These are phyloP conservation scores for Acromyrmex charruanus DNA, from an alignment of 1,140 invertebrate species.

Conservation along the genomic window DNA sequence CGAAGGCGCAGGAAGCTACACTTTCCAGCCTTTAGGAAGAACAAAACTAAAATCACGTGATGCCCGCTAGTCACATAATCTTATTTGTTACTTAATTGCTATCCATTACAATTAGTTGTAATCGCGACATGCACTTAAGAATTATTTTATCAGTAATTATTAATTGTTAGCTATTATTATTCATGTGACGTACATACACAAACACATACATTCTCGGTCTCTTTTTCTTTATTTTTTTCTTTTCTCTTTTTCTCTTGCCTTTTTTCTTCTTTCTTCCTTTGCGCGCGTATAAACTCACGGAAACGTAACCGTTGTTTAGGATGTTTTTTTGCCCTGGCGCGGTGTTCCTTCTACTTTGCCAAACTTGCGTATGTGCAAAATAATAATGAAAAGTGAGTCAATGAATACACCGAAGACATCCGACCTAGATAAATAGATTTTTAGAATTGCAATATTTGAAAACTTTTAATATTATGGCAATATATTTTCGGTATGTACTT, in stretches of 20 bases:
- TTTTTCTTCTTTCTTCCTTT: background rate
- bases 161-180: conserved; percentile 51
- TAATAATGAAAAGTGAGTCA: conserved; percentile 18
- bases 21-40: conserved; percentile 84
- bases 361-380: conserved; percentile 49
- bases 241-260: background rate
- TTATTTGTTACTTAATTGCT: conserved; percentile 71
- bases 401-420: conserved; percentile 44
- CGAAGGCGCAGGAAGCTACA: conserved; percentile 84
- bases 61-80: conserved; percentile 74
- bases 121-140: conserved; percentile 68
- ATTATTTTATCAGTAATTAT: conserved; percentile 57
- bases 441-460: conserved; percentile 41
- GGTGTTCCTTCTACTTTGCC: conserved; percentile 65
- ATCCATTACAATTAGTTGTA: conserved; percentile 62
- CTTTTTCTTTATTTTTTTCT: background rate
- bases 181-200: conserved; percentile 20
- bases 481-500: conserved; percentile 60
- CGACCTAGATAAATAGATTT: conserved; percentile 54
- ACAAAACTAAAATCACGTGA: conserved; percentile 85
- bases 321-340: conserved; percentile 60
- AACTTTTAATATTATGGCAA: conserved; percentile 60
- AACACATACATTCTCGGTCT: conserved; percentile 1
- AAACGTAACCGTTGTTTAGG: conserved; percentile 38
- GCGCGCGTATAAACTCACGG: conserved; percentile 39